Evolutionary conservation across 35 echinoderm and acorn worm genomes (phyloP).

Genomic region (Apostichopus parvimensis): DNA sequence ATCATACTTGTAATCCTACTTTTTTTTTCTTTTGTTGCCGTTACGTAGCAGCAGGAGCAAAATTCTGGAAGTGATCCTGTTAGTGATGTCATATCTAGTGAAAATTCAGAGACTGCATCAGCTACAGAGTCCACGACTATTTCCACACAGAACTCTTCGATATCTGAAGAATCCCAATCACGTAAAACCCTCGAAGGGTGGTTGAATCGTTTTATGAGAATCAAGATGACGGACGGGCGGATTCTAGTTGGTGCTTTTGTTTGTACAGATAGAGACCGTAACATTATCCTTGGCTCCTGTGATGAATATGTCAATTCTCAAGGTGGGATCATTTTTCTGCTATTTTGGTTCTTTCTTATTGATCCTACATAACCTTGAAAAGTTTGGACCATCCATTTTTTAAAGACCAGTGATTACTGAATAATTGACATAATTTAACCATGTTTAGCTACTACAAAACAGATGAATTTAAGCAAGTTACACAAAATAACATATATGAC

Average conservation of each 20-base stretch:
- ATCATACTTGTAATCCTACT: too few species aligned
- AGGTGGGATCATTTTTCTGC: constrained; percentile 43
- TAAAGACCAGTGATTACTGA: not conserved
- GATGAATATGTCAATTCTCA: constrained; percentile 86
- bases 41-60: not conserved
- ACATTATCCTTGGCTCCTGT: constrained; percentile 96
- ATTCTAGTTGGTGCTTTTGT: constrained; percentile 91
- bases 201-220: constrained; percentile 89
- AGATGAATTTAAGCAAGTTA: too few species aligned
- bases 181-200: constrained; percentile 75
- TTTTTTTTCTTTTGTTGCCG: not conserved
- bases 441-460: not conserved
- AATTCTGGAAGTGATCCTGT: not conserved
- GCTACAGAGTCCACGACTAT: not conserved
- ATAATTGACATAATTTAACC: not conserved
- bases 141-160: not conserved
- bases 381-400: not conserved
- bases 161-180: constrained; percentile 33
- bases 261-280: constrained; percentile 94
- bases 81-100: not conserved
- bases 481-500: too few species aligned
- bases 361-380: too few species aligned
- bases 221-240: constrained; percentile 92
- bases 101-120: not conserved
- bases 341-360: not conserved